Evolutionary conservation across 2,797 vertebrate genomes (phyloP), one percentile per base, ranked within the genome.

Genomic region (Anabacerthia variegaticeps): DNA sequence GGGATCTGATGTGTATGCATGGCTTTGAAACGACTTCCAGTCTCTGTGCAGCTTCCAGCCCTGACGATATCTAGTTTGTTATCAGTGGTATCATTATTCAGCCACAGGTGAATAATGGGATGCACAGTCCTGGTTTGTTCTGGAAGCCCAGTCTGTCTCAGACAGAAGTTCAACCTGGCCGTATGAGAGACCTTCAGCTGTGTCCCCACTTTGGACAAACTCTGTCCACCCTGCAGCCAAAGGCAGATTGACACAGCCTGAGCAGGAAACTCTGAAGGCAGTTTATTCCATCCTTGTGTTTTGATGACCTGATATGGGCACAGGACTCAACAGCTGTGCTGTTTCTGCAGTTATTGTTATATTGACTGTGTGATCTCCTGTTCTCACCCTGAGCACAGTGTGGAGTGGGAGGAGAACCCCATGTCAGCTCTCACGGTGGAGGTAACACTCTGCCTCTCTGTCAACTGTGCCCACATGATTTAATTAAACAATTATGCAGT

Each of bases 41-140:
- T 39, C 68, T 27, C 14, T 14, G 9, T 54, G 73, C 66, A 61
- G 20, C 54, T 84, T 86, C 58, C 56, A 93, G 52, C 41, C 49
- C 43, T 51, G 52, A 17, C 66, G n/a, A 59, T 51, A 32, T n/a
- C 49, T 65, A 54, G 9, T 56, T 83, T 61, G 16, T 61, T 87
- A 48, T 52, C 68, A 69, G n/a, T 41, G 61, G 88, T 44, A 44
- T 44, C 20, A 44, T 44, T 44, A 44, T 44, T 14, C 39, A 93
- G 65, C 65, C 51, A 44, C 67, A 66, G 79, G 59, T 51, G 39
- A 55, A 2, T 22, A 17, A 16, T 51, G 55, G 58, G 59, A 63
- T 54, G 27, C 0, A 2, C 17, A 11, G 8, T 11, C 20, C 46
- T 1, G 1, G 26, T 24, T 66, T 52, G 15, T 34, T 46, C 61